Evolutionary conservation across 2,113 vertebrate species (phyloP).

Genomic region (Hepsetus odoe): DNA sequence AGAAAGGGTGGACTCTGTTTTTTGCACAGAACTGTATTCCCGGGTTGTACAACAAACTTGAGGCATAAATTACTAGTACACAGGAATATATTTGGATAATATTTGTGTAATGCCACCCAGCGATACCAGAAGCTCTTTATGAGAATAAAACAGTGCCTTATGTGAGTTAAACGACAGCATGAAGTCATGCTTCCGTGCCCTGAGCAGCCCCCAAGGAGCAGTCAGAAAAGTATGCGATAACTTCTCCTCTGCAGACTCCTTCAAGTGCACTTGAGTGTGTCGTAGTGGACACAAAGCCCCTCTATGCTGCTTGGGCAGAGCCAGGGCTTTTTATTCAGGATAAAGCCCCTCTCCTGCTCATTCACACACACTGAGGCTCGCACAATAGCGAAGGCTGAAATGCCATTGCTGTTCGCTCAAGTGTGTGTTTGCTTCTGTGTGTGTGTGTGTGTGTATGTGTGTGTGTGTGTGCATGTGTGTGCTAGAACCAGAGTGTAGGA

Average conservation of each 20-base stretch:
- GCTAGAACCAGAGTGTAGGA: constrained; percentile 36
- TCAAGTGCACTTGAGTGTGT: constrained; percentile 67
- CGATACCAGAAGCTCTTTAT: background rate
- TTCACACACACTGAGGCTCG: constrained; percentile 25
- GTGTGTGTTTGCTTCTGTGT: constrained; percentile 40
- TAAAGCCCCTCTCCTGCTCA: constrained; percentile 63
- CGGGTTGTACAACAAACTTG: no score
- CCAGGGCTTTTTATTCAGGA: constrained; percentile 69
- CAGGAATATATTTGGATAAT: background rate
- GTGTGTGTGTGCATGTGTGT: constrained; percentile 41
- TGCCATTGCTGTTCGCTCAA: constrained; percentile 48
- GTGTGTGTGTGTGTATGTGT: constrained; percentile 24
- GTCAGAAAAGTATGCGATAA: constrained; percentile 60
- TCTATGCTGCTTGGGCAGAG: constrained; percentile 65
- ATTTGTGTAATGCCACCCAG: background rate
- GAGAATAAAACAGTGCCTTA: background rate
- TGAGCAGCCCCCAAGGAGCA: constrained; percentile 25
- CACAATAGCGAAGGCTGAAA: constrained; percentile 43
- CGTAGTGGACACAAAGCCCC: constrained; percentile 67
- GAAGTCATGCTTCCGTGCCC: background rate
- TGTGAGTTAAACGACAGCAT: background rate
- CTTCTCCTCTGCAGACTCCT: constrained; percentile 63
- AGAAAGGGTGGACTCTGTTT: no score
- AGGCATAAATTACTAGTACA: no score
- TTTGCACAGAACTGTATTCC: no score